These are phyloP conservation scores for Ispidina picta DNA, from an alignment of 2,797 vertebrate species.

Conservation along the genomic window DNA sequence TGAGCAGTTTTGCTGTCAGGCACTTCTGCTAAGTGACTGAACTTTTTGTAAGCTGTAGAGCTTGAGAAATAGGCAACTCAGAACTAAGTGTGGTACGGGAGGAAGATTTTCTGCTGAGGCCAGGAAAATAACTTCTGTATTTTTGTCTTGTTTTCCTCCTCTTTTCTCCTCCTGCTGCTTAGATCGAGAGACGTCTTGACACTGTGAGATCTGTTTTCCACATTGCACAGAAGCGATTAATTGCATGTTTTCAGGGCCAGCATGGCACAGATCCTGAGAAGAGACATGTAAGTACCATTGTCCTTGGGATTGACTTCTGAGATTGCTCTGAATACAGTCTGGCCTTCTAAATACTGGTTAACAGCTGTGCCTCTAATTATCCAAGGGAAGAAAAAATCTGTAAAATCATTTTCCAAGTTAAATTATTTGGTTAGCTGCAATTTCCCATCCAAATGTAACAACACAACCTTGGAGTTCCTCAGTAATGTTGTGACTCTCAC, in stretches of 20 bases:
- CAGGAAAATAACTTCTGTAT: constrained; percentile 15
- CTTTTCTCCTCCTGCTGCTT: background rate
- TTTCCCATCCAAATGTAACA: background rate
- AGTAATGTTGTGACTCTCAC: background rate
- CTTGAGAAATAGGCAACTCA: constrained; percentile 9
- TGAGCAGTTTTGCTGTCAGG: background rate
- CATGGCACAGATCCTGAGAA: constrained; percentile 90
- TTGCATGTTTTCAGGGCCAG: constrained; percentile 92
- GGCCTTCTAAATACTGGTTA: background rate
- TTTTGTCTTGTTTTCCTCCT: constrained; percentile 11
- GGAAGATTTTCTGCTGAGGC: constrained; percentile 31
- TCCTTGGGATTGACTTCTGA: background rate
- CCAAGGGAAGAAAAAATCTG: background rate
- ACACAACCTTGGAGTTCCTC: background rate
- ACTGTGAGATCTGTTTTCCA: constrained; percentile 91
- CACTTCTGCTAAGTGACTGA: constrained; percentile 22
- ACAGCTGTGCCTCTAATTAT: background rate
- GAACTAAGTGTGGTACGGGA: background rate
- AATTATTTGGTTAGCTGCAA: background rate
- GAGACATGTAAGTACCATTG: constrained; percentile 87
- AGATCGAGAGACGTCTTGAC: constrained; percentile 98
- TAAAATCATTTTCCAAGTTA: background rate
- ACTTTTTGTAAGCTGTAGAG: constrained; percentile 7
- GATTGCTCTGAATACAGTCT: background rate
- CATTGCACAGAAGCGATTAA: constrained; percentile 92